These are phyloP conservation scores for Malurus melanocephalus DNA, from an alignment of 2,113 vertebrate species.

Conservation along the genomic window DNA sequence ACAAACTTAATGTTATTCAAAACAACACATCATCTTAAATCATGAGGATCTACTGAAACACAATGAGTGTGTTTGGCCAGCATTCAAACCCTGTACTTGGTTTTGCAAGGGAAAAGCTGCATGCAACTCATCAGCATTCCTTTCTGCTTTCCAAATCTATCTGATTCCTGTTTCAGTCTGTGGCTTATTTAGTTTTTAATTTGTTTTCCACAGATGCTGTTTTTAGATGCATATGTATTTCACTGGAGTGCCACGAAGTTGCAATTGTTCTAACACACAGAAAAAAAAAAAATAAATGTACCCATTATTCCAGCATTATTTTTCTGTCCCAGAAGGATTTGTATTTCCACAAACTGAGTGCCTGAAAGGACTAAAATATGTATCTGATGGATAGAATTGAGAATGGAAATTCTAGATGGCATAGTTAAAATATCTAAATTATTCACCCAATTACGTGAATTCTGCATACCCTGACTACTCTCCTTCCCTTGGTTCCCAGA, in stretches of 20 bases:
- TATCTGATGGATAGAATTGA: not conserved
- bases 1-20: not conserved
- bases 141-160: not conserved
- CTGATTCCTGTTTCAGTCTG: not conserved
- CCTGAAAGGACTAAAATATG: not conserved
- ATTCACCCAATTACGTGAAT: not conserved
- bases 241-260: not conserved
- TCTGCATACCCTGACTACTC: not conserved
- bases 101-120: not conserved
- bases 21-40: not conserved
- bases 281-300: not conserved
- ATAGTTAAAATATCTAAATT: not conserved
- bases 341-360: not conserved
- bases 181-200: not conserved
- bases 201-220: not conserved
- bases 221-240: not conserved
- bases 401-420: not conserved
- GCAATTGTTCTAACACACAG: not conserved
- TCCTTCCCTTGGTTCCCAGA: not conserved
- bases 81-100: not conserved
- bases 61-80: not conserved
- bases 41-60: not conserved
- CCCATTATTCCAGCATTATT: not conserved
- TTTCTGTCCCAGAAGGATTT: not conserved
- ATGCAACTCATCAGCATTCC: not conserved